phyloP scores from a whole-genome alignment of 1,140 invertebrate species.

The Sipha flava region DNA sequence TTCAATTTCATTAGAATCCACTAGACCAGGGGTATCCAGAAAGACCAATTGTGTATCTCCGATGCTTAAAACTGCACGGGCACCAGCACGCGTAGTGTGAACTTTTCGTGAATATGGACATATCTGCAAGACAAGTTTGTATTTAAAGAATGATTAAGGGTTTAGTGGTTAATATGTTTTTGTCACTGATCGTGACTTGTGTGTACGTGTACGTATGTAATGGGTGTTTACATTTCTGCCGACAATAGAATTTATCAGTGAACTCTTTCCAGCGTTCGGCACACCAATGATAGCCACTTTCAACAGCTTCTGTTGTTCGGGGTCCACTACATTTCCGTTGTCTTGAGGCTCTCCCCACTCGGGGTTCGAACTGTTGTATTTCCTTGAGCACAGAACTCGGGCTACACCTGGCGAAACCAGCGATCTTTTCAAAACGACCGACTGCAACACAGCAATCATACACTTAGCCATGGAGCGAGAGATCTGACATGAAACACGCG shows the following conservation, averaged over 20 bases:
- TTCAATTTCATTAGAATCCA: slow-evolving; percentile 45
- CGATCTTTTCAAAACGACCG: not conserved
- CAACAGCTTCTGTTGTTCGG: slow-evolving; percentile 48
- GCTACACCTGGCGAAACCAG: not conserved
- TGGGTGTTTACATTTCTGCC: slow-evolving; percentile 58
- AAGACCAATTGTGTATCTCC: slow-evolving; percentile 77
- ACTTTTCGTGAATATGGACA: slow-evolving; percentile 80
- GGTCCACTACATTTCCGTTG: not conserved
- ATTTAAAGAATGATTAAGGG: slow-evolving; percentile 10
- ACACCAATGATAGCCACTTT: slow-evolving; percentile 80
- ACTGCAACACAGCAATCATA: not conserved
- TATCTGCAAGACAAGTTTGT: slow-evolving; percentile 51
- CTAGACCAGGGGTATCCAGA: slow-evolving; percentile 76
- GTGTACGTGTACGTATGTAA: not conserved
- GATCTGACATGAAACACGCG: no score
- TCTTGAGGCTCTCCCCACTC: no score
- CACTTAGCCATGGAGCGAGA: not conserved
- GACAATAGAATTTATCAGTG: slow-evolving; percentile 77
- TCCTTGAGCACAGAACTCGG: not conserved
- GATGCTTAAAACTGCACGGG: slow-evolving; percentile 61
- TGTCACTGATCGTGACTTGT: no score
- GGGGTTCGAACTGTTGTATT: not conserved
- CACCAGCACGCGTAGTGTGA: slow-evolving; percentile 73
- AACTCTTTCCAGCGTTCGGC: slow-evolving; percentile 92
- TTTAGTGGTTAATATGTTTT: not conserved